A percentile compares a stretch with the other conserved stretches of the same genome.
Evolutionary conservation across 2,113 vertebrate species (phyloP).

Genomic region (Lamprologus tigripictilis): DNA sequence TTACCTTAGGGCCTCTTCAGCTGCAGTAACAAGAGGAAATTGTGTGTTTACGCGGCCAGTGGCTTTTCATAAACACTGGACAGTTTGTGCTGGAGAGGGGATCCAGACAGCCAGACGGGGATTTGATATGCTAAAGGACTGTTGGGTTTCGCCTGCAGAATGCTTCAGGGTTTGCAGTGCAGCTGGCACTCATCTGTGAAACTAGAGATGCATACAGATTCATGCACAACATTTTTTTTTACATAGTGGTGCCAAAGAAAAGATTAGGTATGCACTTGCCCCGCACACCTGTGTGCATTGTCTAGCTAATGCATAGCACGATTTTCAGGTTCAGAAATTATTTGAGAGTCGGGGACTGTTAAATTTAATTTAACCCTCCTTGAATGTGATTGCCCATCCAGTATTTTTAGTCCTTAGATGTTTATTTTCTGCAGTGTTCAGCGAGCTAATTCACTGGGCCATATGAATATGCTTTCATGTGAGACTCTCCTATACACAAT

Average conservation of each 20-base stretch:
- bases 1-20: background rate
- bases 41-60: background rate
- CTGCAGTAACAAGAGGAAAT: constrained; percentile 10
- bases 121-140: background rate
- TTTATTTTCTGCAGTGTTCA: background rate
- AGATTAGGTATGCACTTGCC: background rate
- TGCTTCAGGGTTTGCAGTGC: constrained; percentile 9
- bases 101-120: background rate
- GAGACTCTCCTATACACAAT: background rate
- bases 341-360: background rate
- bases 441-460: background rate
- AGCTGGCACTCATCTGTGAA: constrained; percentile 15
- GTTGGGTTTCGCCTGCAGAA: background rate
- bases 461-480: background rate
- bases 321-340: background rate
- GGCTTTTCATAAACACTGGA: constrained; percentile 27
- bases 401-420: background rate
- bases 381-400: background rate
- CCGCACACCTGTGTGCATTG: background rate
- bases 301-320: background rate
- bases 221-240: background rate
- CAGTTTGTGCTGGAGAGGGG: background rate
- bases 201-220: background rate
- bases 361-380: background rate
- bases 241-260: background rate